Conservation (phyloP, 2,113 vertebrate genomes). For the Cynopterus brachyotis region DNA sequence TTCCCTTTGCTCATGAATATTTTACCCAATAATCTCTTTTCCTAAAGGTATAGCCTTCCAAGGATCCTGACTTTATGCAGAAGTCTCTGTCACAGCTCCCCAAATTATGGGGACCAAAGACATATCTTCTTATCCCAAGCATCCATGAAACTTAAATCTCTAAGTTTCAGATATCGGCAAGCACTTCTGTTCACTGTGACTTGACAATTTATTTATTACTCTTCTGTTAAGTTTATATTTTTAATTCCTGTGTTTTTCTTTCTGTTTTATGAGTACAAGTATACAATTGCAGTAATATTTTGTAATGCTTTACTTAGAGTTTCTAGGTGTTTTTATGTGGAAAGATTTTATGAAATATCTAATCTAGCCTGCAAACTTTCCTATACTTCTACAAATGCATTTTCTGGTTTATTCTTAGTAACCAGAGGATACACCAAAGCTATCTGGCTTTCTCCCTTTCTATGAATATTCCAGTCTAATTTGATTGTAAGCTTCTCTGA, state of each 20-base stretch:
- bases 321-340: background rate
- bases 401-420: slow-evolving; percentile 18
- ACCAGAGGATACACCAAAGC: background rate
- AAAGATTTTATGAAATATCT: background rate
- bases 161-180: background rate
- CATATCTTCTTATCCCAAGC: background rate
- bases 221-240: background rate
- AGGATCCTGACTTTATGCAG: background rate
- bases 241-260: background rate
- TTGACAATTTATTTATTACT: background rate
- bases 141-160: background rate
- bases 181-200: background rate
- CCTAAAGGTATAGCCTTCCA: background rate
- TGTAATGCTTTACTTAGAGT: background rate
- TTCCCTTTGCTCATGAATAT: background rate
- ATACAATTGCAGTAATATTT: background rate
- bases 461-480: background rate
- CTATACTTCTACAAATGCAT: background rate
- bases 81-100: background rate
- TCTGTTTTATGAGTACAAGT: background rate
- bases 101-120: background rate
- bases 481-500: background rate
- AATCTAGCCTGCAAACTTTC: background rate
- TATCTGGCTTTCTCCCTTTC: background rate
- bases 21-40: slow-evolving; percentile 3